Conservation (phyloP, 2,888 invertebrate species). For the Stenurella melanura region DNA sequence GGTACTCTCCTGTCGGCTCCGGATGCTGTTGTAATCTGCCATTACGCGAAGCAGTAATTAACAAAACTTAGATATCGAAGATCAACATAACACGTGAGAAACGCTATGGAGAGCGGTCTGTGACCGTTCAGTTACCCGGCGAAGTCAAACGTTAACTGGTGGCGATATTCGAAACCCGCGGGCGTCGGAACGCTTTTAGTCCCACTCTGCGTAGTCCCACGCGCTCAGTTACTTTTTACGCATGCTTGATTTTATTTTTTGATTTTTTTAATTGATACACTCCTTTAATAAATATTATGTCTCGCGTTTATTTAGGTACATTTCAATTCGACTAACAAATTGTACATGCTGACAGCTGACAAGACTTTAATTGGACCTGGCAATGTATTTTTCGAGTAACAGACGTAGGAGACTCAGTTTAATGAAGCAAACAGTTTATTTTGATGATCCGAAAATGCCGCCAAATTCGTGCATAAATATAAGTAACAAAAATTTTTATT, state of each 20-base stretch:
- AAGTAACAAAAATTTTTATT: too few species aligned
- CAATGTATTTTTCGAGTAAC: slow-evolving; percentile 8
- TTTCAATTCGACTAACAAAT: slow-evolving; percentile 7
- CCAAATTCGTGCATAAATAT: not conserved
- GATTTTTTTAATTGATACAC: slow-evolving; percentile 13
- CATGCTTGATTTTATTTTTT: slow-evolving; percentile 41
- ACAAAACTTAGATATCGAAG: slow-evolving; percentile 31
- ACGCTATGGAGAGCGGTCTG: slow-evolving; percentile 24
- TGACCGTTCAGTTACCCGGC: slow-evolving; percentile 47
- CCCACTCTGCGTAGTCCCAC: slow-evolving; percentile 47
- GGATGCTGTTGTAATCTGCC: slow-evolving; percentile 63
- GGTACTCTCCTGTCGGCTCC: slow-evolving; percentile 70
- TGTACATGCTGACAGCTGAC: not conserved
- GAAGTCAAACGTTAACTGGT: slow-evolving; percentile 53
- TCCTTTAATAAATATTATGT: slow-evolving; percentile 11
- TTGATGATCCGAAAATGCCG: too few species aligned
- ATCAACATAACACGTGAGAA: slow-evolving; percentile 45
- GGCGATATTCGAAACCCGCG: slow-evolving; percentile 56
- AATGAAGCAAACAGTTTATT: slow-evolving; percentile 9
- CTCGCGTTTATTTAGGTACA: not conserved
- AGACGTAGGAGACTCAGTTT: not conserved
- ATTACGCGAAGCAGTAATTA: slow-evolving; percentile 49
- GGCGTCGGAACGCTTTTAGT: slow-evolving; percentile 40
- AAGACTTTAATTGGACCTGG: slow-evolving; percentile 11
- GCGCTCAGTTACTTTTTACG: slow-evolving; percentile 45